A percentile compares a stretch with the other conserved stretches of the same genome.
phyloP scores from a whole-genome alignment of 2,888 invertebrate genomes.

The Epinotia nisella region DNA sequence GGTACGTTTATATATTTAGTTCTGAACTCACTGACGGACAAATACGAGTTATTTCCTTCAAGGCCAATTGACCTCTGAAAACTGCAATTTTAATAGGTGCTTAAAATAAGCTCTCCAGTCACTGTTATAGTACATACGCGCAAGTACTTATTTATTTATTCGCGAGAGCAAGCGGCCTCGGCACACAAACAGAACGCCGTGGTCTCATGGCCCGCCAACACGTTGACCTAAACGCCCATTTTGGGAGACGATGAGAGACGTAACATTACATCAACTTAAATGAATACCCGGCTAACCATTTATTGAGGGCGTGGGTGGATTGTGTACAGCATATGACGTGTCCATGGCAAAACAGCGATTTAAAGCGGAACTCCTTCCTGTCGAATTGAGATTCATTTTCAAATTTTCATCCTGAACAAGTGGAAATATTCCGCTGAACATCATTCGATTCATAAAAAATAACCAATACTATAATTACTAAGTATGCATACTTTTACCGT shows the following conservation, averaged over 20 bases:
- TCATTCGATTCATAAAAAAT: neutral
- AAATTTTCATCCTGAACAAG: neutral
- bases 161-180: constrained; percentile 68
- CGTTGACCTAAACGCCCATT: constrained; percentile 66
- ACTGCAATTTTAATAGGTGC: constrained; percentile 11
- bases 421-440: neutral
- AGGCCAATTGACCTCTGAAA: constrained; percentile 14
- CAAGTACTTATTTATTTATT: constrained; percentile 50
- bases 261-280: constrained; percentile 18
- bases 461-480: neutral
- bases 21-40: constrained; percentile 8
- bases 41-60: constrained; percentile 7
- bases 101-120: constrained; percentile 28
- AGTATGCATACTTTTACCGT: neutral
- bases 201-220: constrained; percentile 62
- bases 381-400: neutral
- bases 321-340: constrained; percentile 14
- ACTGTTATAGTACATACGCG: constrained; percentile 17
- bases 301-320: constrained; percentile 29
- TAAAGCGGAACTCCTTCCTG: constrained; percentile 3
- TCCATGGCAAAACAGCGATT: constrained; percentile 10
- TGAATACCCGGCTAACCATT: constrained; percentile 18
- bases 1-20: constrained; percentile 7
- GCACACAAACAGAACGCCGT: constrained; percentile 60
- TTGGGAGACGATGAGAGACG: constrained; percentile 57